These are phyloP conservation scores for Agrochola litura DNA, from an alignment of 2,888 invertebrate genomes.

Conservation along the genomic window DNA sequence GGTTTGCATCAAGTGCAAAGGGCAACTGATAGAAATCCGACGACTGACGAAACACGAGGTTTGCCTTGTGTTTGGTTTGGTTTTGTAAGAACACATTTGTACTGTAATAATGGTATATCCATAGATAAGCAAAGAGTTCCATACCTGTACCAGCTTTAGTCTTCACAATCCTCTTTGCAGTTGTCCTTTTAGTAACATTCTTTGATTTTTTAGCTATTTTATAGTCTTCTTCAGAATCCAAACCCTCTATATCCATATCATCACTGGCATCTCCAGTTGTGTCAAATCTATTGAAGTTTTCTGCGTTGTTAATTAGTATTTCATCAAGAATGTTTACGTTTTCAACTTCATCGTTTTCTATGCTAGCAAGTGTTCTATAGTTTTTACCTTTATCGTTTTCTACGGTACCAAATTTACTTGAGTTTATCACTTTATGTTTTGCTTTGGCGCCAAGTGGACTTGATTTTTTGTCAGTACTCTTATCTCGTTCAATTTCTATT, in stretches of 20 bases:
- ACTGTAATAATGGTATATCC: background rate
- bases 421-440: background rate
- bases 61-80: too few species aligned
- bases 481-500: background rate
- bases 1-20: too few species aligned
- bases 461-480: background rate
- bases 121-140: background rate
- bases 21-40: too few species aligned
- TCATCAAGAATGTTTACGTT: constrained; percentile 3
- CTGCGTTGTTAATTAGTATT: background rate
- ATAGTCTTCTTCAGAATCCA: background rate
- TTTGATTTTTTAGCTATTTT: background rate
- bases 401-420: background rate
- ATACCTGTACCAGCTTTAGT: constrained; percentile 25
- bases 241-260: background rate
- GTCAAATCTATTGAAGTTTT: background rate
- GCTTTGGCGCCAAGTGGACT: background rate
- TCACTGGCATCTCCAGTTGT: background rate
- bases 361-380: background rate
- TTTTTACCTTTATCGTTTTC: background rate
- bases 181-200: background rate
- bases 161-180: background rate
- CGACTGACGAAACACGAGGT: too few species aligned
- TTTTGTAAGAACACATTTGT: too few species aligned
- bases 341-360: background rate